These are phyloP conservation scores for Aleiodes alternator DNA, from an alignment of 2,888 invertebrate species.

Conservation along the genomic window DNA sequence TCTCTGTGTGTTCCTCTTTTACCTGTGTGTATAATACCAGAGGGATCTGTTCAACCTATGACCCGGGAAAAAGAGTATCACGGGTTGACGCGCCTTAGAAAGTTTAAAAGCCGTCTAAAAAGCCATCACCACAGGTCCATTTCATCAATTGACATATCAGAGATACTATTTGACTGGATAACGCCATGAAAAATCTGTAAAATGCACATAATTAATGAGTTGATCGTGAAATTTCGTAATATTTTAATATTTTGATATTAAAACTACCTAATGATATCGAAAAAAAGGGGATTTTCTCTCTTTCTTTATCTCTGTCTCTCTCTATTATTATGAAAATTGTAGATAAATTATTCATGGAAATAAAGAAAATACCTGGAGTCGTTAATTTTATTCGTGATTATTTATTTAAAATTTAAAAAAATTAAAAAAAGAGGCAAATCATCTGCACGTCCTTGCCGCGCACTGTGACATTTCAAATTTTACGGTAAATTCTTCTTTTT, in stretches of 20 bases:
- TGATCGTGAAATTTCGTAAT: slow-evolving; percentile 14
- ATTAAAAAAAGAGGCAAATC: slow-evolving; percentile 37
- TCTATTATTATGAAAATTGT: too few relatives aligned
- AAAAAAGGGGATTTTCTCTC: too few relatives aligned
- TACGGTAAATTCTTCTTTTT: slow-evolving; percentile 23
- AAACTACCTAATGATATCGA: neutral
- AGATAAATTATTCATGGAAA: too few relatives aligned
- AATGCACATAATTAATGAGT: slow-evolving; percentile 29
- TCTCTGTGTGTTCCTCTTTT: neutral
- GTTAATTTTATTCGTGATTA: neutral
- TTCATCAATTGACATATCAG: slow-evolving; percentile 5
- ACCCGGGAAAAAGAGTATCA: slow-evolving; percentile 56
- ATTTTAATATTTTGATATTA: neutral
- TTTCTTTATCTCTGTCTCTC: too few relatives aligned
- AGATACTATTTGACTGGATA: slow-evolving; percentile 8
- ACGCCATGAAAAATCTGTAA: neutral
- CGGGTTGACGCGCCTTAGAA: slow-evolving; percentile 48
- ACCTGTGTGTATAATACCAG: neutral
- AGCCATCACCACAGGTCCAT: slow-evolving; percentile 9
- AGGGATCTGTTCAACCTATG: slow-evolving; percentile 49
- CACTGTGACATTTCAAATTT: slow-evolving; percentile 54
- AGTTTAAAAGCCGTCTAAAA: slow-evolving; percentile 50
- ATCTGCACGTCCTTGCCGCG: slow-evolving; percentile 49
- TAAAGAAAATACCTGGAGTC: too few relatives aligned
- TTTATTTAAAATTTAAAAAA: too few relatives aligned